Evolutionary conservation across 2,113 vertebrate species (phyloP).

Genomic region (Gadus macrocephalus): DNA sequence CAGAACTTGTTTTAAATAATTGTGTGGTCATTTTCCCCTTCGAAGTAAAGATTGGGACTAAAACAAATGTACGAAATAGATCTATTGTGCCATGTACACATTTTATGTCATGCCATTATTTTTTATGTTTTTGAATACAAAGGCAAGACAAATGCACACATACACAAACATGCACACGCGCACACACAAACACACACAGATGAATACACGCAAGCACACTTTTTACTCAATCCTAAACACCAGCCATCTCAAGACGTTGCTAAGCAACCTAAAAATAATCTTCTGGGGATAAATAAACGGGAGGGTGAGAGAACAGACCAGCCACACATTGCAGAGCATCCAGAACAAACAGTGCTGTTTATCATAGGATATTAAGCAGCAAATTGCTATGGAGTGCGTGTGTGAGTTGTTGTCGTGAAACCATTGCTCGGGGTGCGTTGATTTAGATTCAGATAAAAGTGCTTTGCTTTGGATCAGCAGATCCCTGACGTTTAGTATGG

Average conservation of each 20-base stretch:
- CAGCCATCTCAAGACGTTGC: conserved; percentile 62
- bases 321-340: conserved; percentile 31
- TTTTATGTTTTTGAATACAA: no score
- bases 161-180: no score
- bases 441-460: conserved; percentile 23
- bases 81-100: no score
- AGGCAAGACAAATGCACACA: no score
- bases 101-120: no score
- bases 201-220: no score
- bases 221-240: conserved; percentile 16
- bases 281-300: conserved; percentile 32
- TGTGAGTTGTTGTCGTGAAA: no score
- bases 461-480: background rate
- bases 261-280: conserved; percentile 75
- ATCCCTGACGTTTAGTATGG: background rate
- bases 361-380: conserved; percentile 23
- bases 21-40: no score
- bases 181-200: no score
- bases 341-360: conserved; percentile 24
- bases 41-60: no score
- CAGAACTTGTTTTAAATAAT: no score
- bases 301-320: conserved; percentile 39
- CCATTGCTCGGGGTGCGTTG: background rate
- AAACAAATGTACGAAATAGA: no score
- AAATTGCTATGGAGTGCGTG: background rate